Percentiles rank a stretch among this genome's conserved stretches.
Conservation (phyloP, 2,113 vertebrate species). For the Myocastor coypus region DNA sequence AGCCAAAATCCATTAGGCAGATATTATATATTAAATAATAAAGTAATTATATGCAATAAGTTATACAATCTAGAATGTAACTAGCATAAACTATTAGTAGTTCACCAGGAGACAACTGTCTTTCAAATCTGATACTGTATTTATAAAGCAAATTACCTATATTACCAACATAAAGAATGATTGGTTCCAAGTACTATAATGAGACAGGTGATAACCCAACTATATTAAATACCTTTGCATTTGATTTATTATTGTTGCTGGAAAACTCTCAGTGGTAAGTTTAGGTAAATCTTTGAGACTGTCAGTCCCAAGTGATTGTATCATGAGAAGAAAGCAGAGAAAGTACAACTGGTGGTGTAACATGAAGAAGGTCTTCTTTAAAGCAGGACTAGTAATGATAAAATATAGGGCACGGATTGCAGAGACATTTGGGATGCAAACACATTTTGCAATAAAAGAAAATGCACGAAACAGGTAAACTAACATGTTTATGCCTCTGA, state of each 20-base stretch:
- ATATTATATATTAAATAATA: background rate
- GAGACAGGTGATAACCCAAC: background rate
- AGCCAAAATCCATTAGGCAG: background rate
- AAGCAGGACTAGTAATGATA: background rate
- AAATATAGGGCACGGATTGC: background rate
- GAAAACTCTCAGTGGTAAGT: background rate
- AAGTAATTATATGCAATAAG: background rate
- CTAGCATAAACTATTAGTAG: background rate
- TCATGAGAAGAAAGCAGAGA: background rate
- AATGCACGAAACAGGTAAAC: background rate
- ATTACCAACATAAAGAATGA: background rate
- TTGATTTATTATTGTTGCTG: background rate
- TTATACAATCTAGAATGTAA: background rate
- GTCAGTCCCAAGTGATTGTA: background rate
- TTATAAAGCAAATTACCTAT: slow-evolving; percentile 5
- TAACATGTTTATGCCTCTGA: accelerated
- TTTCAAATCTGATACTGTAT: background rate
- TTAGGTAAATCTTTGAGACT: background rate
- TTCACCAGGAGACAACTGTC: background rate
- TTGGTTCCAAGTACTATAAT: background rate
- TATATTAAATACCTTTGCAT: background rate
- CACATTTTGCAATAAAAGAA: background rate
- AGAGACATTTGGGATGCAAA: background rate
- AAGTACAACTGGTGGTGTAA: background rate
- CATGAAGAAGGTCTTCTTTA: background rate